phyloP scores from a whole-genome alignment of 2,113 vertebrate genomes.

The Panthera leo region DNA sequence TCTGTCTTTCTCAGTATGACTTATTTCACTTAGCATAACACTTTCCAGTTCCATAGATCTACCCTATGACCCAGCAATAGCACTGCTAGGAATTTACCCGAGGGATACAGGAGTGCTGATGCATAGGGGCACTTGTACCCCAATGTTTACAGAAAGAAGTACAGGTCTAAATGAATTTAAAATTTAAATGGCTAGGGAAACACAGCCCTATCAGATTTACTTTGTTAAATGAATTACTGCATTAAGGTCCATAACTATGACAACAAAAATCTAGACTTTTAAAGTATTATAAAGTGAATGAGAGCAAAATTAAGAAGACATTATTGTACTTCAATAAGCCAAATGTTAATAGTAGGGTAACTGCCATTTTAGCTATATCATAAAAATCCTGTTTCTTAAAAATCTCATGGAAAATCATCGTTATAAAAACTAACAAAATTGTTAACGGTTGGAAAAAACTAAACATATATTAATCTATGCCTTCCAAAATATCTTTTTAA shows the following conservation, averaged over 20 bases:
- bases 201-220: background rate
- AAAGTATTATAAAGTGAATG: background rate
- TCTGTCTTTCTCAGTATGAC: no score
- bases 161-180: no score
- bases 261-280: background rate
- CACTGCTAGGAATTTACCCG: no score
- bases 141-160: no score
- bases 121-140: no score
- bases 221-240: background rate
- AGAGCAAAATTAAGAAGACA: background rate
- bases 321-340: background rate
- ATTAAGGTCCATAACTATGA: background rate
- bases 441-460: background rate
- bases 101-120: no score
- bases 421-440: background rate
- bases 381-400: background rate
- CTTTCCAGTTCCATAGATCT: no score
- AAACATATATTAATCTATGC: background rate
- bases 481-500: background rate
- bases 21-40: no score
- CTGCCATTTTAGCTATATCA: background rate
- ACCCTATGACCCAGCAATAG: no score
- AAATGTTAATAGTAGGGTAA: background rate
- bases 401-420: background rate
- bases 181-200: background rate